Evolutionary conservation across 1,140 invertebrate genomes (phyloP), one percentile per base, ranked within the genome.

Genomic region (Parapsyche elsis): DNA sequence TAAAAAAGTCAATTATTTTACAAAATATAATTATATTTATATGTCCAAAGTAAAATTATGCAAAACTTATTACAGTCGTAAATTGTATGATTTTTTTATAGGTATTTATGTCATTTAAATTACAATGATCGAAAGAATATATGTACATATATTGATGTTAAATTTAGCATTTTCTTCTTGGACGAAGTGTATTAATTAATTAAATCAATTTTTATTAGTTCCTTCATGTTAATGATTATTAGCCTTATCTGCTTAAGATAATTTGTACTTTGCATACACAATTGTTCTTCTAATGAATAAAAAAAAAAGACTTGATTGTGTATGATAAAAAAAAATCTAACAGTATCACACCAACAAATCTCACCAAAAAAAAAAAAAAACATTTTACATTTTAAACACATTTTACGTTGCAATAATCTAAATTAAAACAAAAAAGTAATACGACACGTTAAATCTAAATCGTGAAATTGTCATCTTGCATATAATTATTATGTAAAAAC

Each of bases 261-360:
- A 83, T 83, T 83, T 83, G 82, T 83, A 83, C 82, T 83, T 80
- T 83, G 78, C 82, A 83, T 80, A 83, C 78, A 67, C 80, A 78
- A 70, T 70, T 78, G 7, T 79, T 83, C 53, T 67, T 67, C 77
- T 57, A 49, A 24, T 23, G 21, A 46, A 16, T 16, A 71, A 67
- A 67, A 67, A 67, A 74, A 74, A 75, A 75, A 24, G 24, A 75
- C 64, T 26, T 10, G 19, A 38, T 53, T 49, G 45, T 57, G 19
- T 75, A 71, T 14, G 70, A 71, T 30, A 71, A 71, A 30, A 71
- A 75, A 46, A 53, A 75, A 75, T 19, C 73, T 75, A 23, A 57
- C 49, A 75, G 73, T 75, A 57, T 75, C 73, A 75, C 73, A 75
- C 23, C 45, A 57, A 57, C 19, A 24, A 75, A 75, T 75, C 49